Evolutionary conservation across 2,888 invertebrate genomes (phyloP).

Genomic region (Poecilobothrus nobilitatus): DNA sequence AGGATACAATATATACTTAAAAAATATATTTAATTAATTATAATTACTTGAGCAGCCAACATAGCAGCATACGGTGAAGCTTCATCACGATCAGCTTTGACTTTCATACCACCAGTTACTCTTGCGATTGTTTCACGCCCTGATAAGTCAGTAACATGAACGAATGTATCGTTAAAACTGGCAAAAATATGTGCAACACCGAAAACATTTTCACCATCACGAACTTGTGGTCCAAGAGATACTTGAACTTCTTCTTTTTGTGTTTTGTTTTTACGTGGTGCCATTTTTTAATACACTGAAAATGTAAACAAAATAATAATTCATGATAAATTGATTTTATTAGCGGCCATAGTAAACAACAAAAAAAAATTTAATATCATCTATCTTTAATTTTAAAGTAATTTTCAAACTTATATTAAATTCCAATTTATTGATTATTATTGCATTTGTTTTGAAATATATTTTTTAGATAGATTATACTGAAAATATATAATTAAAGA

Average conservation of each 20-base stretch:
- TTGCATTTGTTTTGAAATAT: too few relatives aligned
- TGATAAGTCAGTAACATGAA: constrained; percentile 98
- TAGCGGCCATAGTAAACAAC: neutral
- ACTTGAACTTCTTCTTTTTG: constrained; percentile 96
- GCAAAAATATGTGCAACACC: constrained; percentile 99
- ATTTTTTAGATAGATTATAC: too few relatives aligned
- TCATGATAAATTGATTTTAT: too few relatives aligned
- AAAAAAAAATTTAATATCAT: neutral
- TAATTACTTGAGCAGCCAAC: constrained; percentile 94
- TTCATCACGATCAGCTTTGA: constrained; percentile 99
- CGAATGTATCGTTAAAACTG: constrained; percentile 99
- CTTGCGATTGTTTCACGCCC: constrained; percentile 91
- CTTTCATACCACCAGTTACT: constrained; percentile 99
- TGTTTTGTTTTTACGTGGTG: constrained; percentile 94
- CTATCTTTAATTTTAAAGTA: neutral
- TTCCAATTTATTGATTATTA: too few relatives aligned
- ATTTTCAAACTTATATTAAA: too few relatives aligned
- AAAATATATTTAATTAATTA: neutral
- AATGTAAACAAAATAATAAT: neutral
- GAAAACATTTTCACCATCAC: constrained; percentile 95
- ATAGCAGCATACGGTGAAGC: constrained; percentile 99
- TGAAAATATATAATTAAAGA: neutral
- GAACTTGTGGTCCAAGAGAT: constrained; percentile 89
- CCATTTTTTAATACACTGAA: constrained; percentile 57
- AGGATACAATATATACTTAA: constrained; percentile 14